phyloP scores from a whole-genome alignment of 2,797 vertebrate genomes.

The Otolemur crassicaudatus region DNA sequence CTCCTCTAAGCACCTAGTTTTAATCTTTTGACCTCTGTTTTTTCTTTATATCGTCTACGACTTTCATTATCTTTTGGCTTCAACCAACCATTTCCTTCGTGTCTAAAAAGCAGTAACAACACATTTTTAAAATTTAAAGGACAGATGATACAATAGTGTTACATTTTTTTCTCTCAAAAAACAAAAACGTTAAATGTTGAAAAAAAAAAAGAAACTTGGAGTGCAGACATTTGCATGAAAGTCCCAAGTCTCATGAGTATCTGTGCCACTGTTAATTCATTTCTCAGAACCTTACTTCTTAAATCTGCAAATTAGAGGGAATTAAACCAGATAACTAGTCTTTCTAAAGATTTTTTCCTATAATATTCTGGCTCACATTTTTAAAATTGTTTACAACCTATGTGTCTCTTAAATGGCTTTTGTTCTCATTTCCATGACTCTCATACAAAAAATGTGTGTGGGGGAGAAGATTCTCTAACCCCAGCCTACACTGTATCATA shows the following conservation, averaged over 20 bases:
- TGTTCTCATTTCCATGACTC: constrained; percentile 1
- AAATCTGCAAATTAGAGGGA: background rate
- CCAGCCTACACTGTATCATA: background rate
- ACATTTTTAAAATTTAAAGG: constrained; percentile 47
- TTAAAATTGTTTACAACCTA: background rate
- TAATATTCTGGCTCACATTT: background rate
- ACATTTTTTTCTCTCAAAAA: background rate
- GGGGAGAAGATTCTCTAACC: background rate
- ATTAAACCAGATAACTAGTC: background rate
- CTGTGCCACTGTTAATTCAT: background rate
- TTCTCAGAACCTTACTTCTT: background rate
- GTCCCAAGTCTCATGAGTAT: background rate
- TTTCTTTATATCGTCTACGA: background rate
- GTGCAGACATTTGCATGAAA: background rate
- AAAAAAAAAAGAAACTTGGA: background rate
- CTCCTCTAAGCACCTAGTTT: background rate
- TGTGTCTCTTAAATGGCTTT: background rate
- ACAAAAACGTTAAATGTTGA: background rate
- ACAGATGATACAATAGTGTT: background rate
- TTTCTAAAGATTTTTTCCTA: background rate
- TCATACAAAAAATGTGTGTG: background rate
- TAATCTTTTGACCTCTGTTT: background rate
- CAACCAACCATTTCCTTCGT: background rate
- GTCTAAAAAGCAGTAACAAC: background rate
- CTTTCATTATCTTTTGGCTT: background rate